These are phyloP conservation scores for Gephyroberyx darwinii DNA, from an alignment of 2,797 vertebrate genomes.

Conservation along the genomic window DNA sequence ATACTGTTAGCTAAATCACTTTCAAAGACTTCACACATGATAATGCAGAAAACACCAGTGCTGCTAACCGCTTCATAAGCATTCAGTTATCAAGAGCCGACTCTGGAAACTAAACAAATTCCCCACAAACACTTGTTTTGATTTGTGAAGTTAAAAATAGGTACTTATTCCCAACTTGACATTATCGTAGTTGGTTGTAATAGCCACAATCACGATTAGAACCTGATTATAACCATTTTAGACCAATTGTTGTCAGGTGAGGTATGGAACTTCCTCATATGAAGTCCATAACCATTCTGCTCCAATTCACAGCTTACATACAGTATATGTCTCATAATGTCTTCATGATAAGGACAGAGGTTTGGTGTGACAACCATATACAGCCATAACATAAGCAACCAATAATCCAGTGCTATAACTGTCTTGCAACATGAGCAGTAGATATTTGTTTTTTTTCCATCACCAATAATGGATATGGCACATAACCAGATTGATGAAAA, in stretches of 20 bases:
- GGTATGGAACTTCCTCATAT: not conserved
- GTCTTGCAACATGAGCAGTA: not conserved
- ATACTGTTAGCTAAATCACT: not conserved
- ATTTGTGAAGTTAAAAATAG: not conserved
- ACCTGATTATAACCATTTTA: no score
- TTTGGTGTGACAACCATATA: not conserved
- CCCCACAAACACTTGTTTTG: not conserved
- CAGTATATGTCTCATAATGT: constrained; percentile 11
- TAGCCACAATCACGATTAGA: not conserved
- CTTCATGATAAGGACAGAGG: not conserved
- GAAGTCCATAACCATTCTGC: no score
- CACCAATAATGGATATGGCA: not conserved
- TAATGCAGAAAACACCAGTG: no score
- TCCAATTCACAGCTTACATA: no score
- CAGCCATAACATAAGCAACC: not conserved
- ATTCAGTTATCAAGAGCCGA: not conserved
- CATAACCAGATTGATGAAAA: not conserved
- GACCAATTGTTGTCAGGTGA: not conserved
- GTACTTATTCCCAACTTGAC: not conserved
- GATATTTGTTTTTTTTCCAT: not conserved
- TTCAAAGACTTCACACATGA: not conserved
- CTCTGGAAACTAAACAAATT: not conserved
- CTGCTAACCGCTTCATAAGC: no score
- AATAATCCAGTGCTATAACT: not conserved
- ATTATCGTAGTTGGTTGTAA: not conserved